These are phyloP conservation scores for Harpegnathos saltator DNA, from an alignment of 1,140 invertebrate species.

Conservation along the genomic window DNA sequence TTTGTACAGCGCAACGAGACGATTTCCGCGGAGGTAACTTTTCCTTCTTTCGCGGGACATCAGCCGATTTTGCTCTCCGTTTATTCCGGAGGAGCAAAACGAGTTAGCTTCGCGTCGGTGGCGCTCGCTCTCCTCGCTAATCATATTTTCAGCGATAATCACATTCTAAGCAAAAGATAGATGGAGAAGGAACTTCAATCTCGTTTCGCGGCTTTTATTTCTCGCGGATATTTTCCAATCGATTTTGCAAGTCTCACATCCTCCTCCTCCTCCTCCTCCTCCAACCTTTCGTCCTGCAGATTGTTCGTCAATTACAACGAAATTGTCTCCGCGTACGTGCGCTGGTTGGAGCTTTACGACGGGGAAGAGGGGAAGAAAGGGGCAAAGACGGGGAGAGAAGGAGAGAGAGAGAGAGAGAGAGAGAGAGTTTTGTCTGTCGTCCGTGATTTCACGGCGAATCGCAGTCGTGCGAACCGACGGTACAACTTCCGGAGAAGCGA, in stretches of 20 bases:
- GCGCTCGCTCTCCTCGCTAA: too few species aligned
- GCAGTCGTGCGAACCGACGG: not conserved
- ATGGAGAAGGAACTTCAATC: too few species aligned
- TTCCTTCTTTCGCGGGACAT: conserved; percentile 8
- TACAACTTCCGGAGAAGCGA: conserved; percentile 50
- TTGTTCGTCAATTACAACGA: conserved; percentile 23
- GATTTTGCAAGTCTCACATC: conserved; percentile 18
- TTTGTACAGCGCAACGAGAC: conserved; percentile 6
- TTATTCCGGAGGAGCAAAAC: too few species aligned
- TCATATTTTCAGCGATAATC: too few species aligned
- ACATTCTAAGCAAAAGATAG: too few species aligned
- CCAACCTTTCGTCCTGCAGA: not conserved
- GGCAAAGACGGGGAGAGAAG: too few species aligned
- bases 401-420: not conserved
- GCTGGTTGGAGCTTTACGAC: conserved; percentile 2
- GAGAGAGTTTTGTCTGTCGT: conserved; percentile 9
- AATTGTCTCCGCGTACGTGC: conserved; percentile 8
- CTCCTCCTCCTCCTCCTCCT: not conserved
- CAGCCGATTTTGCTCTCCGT: not conserved
- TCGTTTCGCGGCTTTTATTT: not conserved
- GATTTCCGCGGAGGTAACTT: conserved; percentile 13
- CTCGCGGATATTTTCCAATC: not conserved
- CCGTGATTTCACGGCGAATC: conserved; percentile 9
- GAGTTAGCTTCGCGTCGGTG: too few species aligned
- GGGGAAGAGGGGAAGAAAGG: not conserved